These are phyloP conservation scores for Reinhardtius hippoglossoides DNA, from an alignment of 2,113 vertebrate species.

Conservation along the genomic window DNA sequence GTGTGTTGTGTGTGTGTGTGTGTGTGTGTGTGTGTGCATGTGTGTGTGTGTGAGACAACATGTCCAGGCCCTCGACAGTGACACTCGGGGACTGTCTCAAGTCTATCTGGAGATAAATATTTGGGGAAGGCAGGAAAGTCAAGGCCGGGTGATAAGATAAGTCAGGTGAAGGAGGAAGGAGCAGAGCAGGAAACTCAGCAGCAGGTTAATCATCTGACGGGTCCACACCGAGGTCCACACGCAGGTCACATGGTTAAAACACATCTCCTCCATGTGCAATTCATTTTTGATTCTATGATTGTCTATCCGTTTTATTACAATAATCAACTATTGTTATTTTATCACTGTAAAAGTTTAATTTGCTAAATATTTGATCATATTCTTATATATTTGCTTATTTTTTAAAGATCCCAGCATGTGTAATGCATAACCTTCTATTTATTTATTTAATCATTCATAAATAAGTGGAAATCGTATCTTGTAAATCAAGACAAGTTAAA, in stretches of 20 bases:
- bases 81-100: constrained; percentile 29
- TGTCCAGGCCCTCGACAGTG: constrained; percentile 35
- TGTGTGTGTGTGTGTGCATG: constrained; percentile 19
- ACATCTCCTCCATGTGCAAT: not conserved
- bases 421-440: not conserved
- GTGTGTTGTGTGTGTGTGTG: constrained; percentile 20
- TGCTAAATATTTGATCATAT: no score
- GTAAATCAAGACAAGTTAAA: no score
- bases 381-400: not conserved
- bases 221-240: not conserved
- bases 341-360: no score
- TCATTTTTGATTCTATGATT: no score
- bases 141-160: constrained; percentile 64
- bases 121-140: constrained; percentile 55
- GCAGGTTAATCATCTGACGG: constrained; percentile 53
- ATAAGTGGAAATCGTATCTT: no score
- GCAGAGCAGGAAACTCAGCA: constrained; percentile 30
- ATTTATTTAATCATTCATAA: not conserved
- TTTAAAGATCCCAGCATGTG: not conserved
- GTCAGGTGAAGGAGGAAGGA: constrained; percentile 56
- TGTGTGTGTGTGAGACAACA: constrained; percentile 28
- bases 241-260: not conserved
- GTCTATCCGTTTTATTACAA: not conserved
- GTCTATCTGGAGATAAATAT: constrained; percentile 64
- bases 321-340: no score